phyloP scores from a whole-genome alignment of 2,888 invertebrate genomes.

The Athalia rosae region DNA sequence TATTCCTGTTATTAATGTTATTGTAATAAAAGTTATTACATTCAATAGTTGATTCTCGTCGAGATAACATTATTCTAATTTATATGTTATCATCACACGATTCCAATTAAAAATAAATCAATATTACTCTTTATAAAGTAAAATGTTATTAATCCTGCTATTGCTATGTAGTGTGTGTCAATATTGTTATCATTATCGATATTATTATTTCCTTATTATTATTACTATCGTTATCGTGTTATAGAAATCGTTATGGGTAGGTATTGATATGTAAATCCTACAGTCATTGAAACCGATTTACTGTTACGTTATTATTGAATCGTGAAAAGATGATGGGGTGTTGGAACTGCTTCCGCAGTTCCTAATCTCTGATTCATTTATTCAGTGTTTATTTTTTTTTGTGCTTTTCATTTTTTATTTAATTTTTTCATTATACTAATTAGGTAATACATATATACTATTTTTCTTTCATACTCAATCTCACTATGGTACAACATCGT shows the following conservation, averaged over 20 bases:
- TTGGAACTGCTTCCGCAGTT: neutral
- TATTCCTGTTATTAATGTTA: neutral
- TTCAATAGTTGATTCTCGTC: neutral
- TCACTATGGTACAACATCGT: constrained; percentile 11
- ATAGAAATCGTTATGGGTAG: constrained; percentile 8
- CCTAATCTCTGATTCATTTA: too few relatives aligned
- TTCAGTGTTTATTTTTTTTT: neutral
- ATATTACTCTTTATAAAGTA: constrained; percentile 2
- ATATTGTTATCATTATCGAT: constrained; percentile 8
- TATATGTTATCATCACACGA: too few relatives aligned
- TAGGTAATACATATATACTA: too few relatives aligned
- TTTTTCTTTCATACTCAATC: constrained; percentile 14
- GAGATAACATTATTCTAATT: too few relatives aligned
- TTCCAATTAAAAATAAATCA: too few relatives aligned
- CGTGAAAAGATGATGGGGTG: neutral
- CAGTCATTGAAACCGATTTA: constrained; percentile 12
- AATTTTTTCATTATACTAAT: neutral
- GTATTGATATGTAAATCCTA: neutral
- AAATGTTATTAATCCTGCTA: constrained; percentile 27
- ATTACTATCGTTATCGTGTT: constrained; percentile 15
- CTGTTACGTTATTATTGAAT: neutral
- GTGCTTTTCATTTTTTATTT: neutral
- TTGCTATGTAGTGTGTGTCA: constrained; percentile 20
- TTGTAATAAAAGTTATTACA: constrained; percentile 19
- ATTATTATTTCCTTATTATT: constrained; percentile 11